Conservation (phyloP, 30 jellyfish, hydroid and myxozoan genomes). For the Rhopilema esculentum region DNA sequence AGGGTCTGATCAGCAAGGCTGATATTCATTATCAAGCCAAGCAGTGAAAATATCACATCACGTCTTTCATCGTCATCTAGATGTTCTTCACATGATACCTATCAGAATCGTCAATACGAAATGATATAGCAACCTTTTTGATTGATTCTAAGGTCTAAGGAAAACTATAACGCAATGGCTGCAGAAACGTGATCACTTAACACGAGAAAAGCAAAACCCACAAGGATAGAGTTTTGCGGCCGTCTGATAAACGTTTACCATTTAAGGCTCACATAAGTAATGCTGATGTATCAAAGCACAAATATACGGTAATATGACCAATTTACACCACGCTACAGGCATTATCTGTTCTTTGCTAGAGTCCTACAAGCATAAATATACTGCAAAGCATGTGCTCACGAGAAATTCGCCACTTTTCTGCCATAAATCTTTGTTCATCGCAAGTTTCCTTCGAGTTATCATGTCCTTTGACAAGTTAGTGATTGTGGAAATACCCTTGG, state of each 20-base stretch:
- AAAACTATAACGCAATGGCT: neutral
- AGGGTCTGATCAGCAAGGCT: conserved; percentile 15
- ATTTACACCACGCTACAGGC: too few species aligned
- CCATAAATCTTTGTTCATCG: conserved; percentile 31
- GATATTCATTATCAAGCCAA: conserved; percentile 48
- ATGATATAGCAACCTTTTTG: neutral
- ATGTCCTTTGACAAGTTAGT: conserved; percentile 34
- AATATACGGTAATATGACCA: too few species aligned
- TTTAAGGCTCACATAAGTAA: too few species aligned
- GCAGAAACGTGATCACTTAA: neutral
- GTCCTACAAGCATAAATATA: neutral
- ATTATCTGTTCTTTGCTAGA: too few species aligned
- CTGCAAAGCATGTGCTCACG: conserved; percentile 9
- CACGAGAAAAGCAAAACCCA: too few species aligned
- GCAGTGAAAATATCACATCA: conserved; percentile 9
- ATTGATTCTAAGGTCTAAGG: too few species aligned
- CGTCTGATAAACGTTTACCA: too few species aligned
- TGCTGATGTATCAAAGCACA: too few species aligned
- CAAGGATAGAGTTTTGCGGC: too few species aligned
- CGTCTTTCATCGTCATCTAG: neutral
- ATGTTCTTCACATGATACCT: conserved; percentile 15
- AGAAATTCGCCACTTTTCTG: conserved; percentile 22
- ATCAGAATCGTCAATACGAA: neutral
- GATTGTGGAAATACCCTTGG: conserved; percentile 33
- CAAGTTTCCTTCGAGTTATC: neutral